A percentile compares a stretch with the other conserved stretches of the same genome.
phyloP scores from a whole-genome alignment of 1,140 invertebrate genomes.

The Condylostylus longicornis region DNA sequence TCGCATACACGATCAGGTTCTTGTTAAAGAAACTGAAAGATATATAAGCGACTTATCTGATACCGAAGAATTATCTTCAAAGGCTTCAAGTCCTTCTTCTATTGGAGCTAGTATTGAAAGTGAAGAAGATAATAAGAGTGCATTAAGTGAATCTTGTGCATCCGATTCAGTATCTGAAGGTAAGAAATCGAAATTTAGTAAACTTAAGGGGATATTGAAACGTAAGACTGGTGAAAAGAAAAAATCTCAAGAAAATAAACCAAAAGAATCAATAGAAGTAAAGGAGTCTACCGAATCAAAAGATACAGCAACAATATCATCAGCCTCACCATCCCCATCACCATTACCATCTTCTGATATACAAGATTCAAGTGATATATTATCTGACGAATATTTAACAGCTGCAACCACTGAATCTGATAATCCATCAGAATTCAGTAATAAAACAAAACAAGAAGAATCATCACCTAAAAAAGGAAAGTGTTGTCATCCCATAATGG shows the following conservation, averaged over 20 bases:
- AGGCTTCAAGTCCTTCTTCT: slow-evolving; percentile 13
- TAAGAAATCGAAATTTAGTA: not conserved
- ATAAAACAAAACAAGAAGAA: slow-evolving; percentile 13
- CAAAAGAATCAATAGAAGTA: not conserved
- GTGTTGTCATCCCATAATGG: slow-evolving; percentile 41
- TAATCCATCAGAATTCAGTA: not conserved
- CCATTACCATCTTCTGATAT: not conserved
- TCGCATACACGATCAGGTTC: slow-evolving; percentile 27
- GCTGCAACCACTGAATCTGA: too few species aligned
- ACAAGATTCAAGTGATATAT: slow-evolving; percentile 30
- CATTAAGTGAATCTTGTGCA: slow-evolving; percentile 25
- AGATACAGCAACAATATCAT: too few species aligned
- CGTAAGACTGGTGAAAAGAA: too few species aligned
- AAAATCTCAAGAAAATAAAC: not conserved
- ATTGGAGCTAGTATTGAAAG: slow-evolving; percentile 20
- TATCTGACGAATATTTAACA: slow-evolving; percentile 31
- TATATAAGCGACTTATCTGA: slow-evolving; percentile 29
- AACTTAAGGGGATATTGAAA: slow-evolving; percentile 16
- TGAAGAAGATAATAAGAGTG: slow-evolving; percentile 15
- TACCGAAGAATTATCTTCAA: slow-evolving; percentile 16
- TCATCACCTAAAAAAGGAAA: slow-evolving; percentile 18
- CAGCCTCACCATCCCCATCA: too few species aligned
- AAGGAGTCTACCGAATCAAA: not conserved
- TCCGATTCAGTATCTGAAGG: slow-evolving; percentile 19
- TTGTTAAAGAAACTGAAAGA: slow-evolving; percentile 27